Evolutionary conservation across 2,113 vertebrate species (phyloP), one percentile per base, ranked within the genome.

Genomic region (Rhea americana): DNA sequence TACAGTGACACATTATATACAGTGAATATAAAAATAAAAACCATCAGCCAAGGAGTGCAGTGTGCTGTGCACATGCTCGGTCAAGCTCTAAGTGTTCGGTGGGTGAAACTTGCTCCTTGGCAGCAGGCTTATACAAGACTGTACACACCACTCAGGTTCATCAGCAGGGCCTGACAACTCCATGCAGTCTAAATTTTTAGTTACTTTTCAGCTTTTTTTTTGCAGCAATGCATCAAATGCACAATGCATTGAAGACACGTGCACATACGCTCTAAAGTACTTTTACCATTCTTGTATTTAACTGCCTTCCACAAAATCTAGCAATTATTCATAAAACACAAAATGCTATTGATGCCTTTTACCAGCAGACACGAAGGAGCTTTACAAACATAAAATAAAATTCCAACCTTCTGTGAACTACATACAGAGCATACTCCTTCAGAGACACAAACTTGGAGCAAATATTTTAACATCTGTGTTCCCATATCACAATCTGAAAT

Each of bases 1-100:
- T 53, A 16, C 8, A 53, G 59, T 7, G 39, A 61, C 17, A 59
- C 5, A 59, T 5, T 32, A 50, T 20, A 72, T 37, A 4, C 61
- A 70, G 65, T 1, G 35, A 71, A 20, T 2, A 32, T 43, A 55
- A 1, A 6, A 79, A 59, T 11, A 18, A 0, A 0, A 76, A 48
- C 20, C 37, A 68, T 25, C 59, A 62, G 2, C 62, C 8, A 19
- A 51, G 68, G 21, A 35, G 51, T 10, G 55, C 65, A 61, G 76
- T 1, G 55, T 17, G 50, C 66, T 39, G 71, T 47, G 90, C 67
- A 80, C 81, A 8, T 91, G 93, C 86, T 6, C 3, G n/a, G 37
- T 37, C 62, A 80, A 93, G 78, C 92, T 67, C 32, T 62, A 11
- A 3, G 67, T 5, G 59, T 14, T 3, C 28, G 41, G 41, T 5